Base-by-base conservation (phyloP, 2,113 vertebrate species). In the Sorex araneus region DNA sequence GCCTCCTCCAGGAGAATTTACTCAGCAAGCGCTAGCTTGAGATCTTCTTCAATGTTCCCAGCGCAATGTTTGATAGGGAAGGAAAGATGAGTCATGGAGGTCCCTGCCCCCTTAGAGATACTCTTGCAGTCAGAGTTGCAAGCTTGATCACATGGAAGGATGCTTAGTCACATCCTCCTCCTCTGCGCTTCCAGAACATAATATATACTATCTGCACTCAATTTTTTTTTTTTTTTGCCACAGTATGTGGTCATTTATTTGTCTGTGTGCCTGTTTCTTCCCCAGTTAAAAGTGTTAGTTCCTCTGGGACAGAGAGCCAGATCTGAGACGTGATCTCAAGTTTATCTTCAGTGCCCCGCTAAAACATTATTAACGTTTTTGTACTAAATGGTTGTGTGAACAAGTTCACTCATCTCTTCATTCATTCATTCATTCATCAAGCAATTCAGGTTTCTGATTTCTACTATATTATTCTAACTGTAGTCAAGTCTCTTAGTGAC, bases 121-220 rank as follows among this genome's bases (percentile, higher is more conserved):
- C 57, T 84, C 54, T n/a, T 43, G 77, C 45, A 2, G 0, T 82
- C 32, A 71, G 75, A 94, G 50, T 27, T 80, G 70, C 30, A 36
- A 71, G 30, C 76, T 32, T 67, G 75, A 76, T 94, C 75, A 85
- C 87, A 69, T 0, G 43, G 60, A 93, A 67, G 63, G 84, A 86
- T 19, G n/a, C 43, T 95, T 95, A 91, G 92, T 96, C 95, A 95
- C 69, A 70, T 70, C 80, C 77, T 93, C 23, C 79, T 90, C 36
- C 76, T 78, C 60, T 64, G 45, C 69, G 40, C 76, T 81, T 69
- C 87, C n/a, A 81, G 73, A 75, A 13, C 47, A 50, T 67, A 60
- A 54, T 45, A 1, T n/a, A 23, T 84, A 60, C 67, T 70, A n/a
- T 74, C 73, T 76, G 79, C 8, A 15, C 40, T 25, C 21, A 3